A percentile compares a stretch with the other conserved stretches of the same genome.
These are phyloP conservation scores for Zosterops japonicus DNA, from an alignment of 2,113 vertebrate genomes.

Conservation along the genomic window DNA sequence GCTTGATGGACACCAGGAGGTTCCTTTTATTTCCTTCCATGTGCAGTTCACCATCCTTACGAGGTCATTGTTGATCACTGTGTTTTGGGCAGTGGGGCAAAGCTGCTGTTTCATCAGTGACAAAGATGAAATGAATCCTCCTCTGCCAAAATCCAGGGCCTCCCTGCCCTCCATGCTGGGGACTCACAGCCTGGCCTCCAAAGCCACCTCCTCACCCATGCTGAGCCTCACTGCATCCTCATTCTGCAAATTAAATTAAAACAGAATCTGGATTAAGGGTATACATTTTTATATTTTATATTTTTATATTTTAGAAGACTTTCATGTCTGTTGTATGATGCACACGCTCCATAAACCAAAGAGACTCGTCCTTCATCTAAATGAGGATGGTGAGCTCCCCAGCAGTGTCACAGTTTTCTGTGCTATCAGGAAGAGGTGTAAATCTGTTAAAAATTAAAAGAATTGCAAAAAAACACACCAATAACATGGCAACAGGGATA, in stretches of 20 bases:
- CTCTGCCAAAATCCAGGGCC: not conserved
- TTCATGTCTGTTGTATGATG: not conserved
- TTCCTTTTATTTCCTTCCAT: not conserved
- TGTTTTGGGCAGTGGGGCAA: not conserved
- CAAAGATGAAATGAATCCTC: not conserved
- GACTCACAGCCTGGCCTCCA: not conserved
- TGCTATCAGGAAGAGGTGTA: not conserved
- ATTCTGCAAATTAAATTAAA: not conserved
- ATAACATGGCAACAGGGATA: not conserved
- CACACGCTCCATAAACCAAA: not conserved
- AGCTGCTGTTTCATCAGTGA: slow-evolving; percentile 30
- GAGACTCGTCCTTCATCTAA: not conserved
- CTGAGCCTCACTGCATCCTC: not conserved
- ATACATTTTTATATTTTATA: not conserved
- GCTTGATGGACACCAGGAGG: slow-evolving; percentile 33
- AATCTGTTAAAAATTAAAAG: slow-evolving; percentile 29
- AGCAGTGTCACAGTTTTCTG: not conserved
- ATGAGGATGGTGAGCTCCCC: not conserved
- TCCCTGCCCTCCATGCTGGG: not conserved
- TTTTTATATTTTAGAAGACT: not conserved
- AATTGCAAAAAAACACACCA: not conserved
- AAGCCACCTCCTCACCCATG: not conserved
- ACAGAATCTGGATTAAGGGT: not conserved
- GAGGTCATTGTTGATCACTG: not conserved
- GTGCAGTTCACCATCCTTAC: not conserved